phyloP scores from a whole-genome alignment of 1,140 invertebrate species.

The Odontomachus brunneus region DNA sequence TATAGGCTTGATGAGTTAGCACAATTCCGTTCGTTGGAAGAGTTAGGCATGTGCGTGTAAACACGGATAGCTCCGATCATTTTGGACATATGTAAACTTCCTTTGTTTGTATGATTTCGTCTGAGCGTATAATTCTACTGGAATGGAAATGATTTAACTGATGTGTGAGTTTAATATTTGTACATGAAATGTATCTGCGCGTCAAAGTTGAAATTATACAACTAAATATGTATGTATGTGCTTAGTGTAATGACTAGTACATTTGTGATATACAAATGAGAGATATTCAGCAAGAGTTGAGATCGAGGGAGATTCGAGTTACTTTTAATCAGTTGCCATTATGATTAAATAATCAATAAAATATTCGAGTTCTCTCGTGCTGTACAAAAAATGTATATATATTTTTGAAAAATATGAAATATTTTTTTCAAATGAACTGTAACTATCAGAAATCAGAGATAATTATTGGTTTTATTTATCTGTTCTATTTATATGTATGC shows the following conservation, averaged over 20 bases:
- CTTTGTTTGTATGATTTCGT: slow-evolving; percentile 66
- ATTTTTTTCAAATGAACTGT: too few relatives aligned
- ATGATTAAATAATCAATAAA: not conserved
- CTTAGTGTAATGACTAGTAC: slow-evolving; percentile 58
- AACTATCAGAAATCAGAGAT: too few relatives aligned
- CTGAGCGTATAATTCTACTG: slow-evolving; percentile 48
- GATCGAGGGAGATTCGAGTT: slow-evolving; percentile 15
- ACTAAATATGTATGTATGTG: slow-evolving; percentile 53
- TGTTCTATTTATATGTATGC: not conserved
- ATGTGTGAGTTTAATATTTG: slow-evolving; percentile 55
- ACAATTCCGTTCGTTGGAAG: slow-evolving; percentile 62
- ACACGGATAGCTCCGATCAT: slow-evolving; percentile 75
- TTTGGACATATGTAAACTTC: slow-evolving; percentile 51
- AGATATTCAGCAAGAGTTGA: slow-evolving; percentile 23
- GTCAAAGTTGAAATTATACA: slow-evolving; percentile 48
- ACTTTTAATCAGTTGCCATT: not conserved
- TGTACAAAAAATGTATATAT: too few relatives aligned
- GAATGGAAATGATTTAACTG: slow-evolving; percentile 15
- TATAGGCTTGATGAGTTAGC: slow-evolving; percentile 68
- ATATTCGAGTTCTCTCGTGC: too few relatives aligned
- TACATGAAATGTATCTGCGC: slow-evolving; percentile 29
- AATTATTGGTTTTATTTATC: not conserved
- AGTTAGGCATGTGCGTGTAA: slow-evolving; percentile 42
- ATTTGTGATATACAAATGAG: slow-evolving; percentile 53
- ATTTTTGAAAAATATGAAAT: too few relatives aligned